phyloP scores from a whole-genome alignment of 2,888 invertebrate genomes.

The Ypsolopha sequella region DNA sequence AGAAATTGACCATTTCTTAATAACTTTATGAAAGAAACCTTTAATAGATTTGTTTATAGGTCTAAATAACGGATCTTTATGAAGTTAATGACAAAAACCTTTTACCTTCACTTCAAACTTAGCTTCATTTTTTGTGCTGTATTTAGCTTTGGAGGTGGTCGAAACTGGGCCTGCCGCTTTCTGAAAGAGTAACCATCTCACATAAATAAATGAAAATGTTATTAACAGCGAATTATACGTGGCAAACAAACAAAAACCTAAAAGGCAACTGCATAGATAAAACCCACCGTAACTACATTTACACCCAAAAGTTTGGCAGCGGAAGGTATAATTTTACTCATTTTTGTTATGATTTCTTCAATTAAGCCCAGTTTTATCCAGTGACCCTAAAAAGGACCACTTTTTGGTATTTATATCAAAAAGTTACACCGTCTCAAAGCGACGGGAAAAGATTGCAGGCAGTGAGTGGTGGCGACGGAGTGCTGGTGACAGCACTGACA shows the following conservation, averaged over 20 bases:
- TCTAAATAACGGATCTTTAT: background rate
- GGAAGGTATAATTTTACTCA: slow-evolving; percentile 55
- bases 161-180: slow-evolving; percentile 43
- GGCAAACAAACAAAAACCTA: slow-evolving; percentile 5
- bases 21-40: no score
- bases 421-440: background rate
- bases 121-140: slow-evolving; percentile 71
- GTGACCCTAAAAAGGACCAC: slow-evolving; percentile 35
- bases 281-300: slow-evolving; percentile 40
- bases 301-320: slow-evolving; percentile 43
- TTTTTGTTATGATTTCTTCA: slow-evolving; percentile 34
- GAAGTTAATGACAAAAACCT: background rate
- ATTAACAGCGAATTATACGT: background rate
- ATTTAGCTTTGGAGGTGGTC: slow-evolving; percentile 59
- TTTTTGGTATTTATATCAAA: slow-evolving; percentile 10
- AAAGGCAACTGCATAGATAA: slow-evolving; percentile 4
- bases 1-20: no score
- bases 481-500: no score
- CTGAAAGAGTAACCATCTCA: slow-evolving; percentile 27
- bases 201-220: background rate
- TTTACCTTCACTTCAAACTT: slow-evolving; percentile 72
- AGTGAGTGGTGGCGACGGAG: no score
- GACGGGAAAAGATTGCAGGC: background rate
- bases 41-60: no score
- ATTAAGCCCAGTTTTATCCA: slow-evolving; percentile 46